Conservation (phyloP, 2,888 invertebrate genomes). For the Heterodera filipjevi region DNA sequence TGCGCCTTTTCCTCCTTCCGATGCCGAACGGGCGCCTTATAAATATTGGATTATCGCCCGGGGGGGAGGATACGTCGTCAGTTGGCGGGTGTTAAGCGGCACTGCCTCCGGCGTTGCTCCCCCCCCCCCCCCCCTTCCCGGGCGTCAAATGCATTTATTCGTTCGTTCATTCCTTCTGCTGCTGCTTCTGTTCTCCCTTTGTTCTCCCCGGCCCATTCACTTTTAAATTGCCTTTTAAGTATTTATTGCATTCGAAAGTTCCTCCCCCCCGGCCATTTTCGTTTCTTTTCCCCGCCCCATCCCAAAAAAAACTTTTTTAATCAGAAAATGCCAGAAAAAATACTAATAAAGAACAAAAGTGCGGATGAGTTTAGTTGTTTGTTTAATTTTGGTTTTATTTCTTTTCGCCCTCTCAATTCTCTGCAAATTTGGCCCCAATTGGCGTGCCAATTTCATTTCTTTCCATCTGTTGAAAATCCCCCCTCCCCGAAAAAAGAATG, state of each 20-base stretch:
- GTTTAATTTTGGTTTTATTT: not conserved
- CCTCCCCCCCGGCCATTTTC: not conserved
- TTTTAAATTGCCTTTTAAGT: not conserved
- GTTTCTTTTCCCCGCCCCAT: not conserved
- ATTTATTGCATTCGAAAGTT: not conserved
- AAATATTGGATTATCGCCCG: conserved; percentile 2
- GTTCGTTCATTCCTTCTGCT: not conserved
- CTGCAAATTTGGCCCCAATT: not conserved
- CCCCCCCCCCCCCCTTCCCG: not conserved
- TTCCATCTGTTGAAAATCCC: not conserved
- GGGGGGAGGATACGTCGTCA: not conserved
- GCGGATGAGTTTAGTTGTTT: not conserved
- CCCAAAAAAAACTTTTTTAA: not conserved
- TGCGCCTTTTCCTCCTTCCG: not conserved
- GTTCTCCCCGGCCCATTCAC: not conserved
- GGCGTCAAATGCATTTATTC: conserved; percentile 4
- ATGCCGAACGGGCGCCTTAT: not conserved
- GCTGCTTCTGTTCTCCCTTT: not conserved
- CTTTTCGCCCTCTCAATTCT: conserved; percentile 1
- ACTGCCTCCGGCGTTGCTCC: not conserved
- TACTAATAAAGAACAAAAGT: not conserved
- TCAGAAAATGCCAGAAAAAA: not conserved
- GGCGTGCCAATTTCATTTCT: conserved; percentile 10
- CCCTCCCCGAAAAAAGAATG: not conserved
- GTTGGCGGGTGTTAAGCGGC: not conserved